A percentile compares a stretch with the other conserved stretches of the same genome.
phyloP scores from a whole-genome alignment of 2,888 invertebrate genomes.

The Microctonus hyperodae region DNA sequence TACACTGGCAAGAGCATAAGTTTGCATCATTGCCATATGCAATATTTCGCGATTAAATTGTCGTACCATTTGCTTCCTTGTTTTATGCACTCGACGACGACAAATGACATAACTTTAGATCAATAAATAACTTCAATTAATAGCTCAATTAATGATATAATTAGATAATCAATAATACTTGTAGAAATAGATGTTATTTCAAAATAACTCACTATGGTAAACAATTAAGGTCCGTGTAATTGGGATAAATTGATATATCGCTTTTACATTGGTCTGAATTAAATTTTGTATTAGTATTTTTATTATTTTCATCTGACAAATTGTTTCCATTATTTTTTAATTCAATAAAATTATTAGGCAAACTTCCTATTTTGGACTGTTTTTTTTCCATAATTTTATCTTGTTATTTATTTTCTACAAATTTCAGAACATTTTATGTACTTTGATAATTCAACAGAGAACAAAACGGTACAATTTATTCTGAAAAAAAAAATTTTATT shows the following conservation, averaged over 20 bases:
- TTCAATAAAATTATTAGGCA: neutral
- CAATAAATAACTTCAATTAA: constrained; percentile 23
- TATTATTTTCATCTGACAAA: constrained; percentile 36
- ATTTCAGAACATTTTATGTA: neutral
- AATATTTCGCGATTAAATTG: constrained; percentile 71
- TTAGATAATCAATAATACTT: neutral
- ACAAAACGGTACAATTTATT: no score
- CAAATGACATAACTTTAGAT: constrained; percentile 70
- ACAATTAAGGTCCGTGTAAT: constrained; percentile 66
- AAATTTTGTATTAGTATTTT: constrained; percentile 45
- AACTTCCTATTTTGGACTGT: neutral
- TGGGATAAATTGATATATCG: constrained; percentile 71
- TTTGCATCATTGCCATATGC: constrained; percentile 70
- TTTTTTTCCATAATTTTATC: neutral
- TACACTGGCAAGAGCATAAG: constrained; percentile 71
- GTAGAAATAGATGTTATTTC: neutral
- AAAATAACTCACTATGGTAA: constrained; percentile 69
- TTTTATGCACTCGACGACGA: constrained; percentile 69
- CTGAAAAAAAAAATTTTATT: neutral
- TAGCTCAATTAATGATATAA: neutral
- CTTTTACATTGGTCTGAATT: constrained; percentile 67
- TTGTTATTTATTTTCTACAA: neutral
- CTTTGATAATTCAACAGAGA: no score
- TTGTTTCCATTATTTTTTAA: constrained; percentile 28
- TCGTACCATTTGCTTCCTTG: constrained; percentile 59